Percentiles rank a stretch among this genome's conserved stretches.
phyloP scores from a whole-genome alignment of 2,888 invertebrate species.

The Melipona bicolor region DNA sequence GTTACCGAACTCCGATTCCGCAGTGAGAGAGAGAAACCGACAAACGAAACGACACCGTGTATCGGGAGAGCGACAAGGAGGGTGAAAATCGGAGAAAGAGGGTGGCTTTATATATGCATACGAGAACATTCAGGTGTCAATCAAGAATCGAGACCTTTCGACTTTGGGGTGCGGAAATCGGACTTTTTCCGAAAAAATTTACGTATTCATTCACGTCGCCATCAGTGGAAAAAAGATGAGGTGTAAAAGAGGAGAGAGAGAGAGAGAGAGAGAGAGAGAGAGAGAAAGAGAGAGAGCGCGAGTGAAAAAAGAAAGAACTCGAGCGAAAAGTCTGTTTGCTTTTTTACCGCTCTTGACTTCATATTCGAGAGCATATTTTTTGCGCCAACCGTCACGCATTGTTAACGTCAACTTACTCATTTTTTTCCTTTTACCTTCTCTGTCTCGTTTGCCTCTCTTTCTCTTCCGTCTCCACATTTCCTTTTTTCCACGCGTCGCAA shows the following conservation, averaged over 20 bases:
- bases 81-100: slow-evolving; percentile 43
- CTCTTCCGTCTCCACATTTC: slow-evolving; percentile 21
- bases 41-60: slow-evolving; percentile 33
- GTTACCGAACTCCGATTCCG: slow-evolving; percentile 72
- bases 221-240: slow-evolving; percentile 42
- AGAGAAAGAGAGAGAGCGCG: slow-evolving; percentile 33
- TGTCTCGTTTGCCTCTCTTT: slow-evolving; percentile 20
- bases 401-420: slow-evolving; percentile 73
- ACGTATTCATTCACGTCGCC: slow-evolving; percentile 68
- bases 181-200: slow-evolving; percentile 72
- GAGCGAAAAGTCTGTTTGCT: slow-evolving; percentile 75
- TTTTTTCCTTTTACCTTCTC: slow-evolving; percentile 24
- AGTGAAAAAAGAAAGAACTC: slow-evolving; percentile 47
- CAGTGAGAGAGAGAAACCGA: slow-evolving; percentile 61
- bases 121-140: slow-evolving; percentile 79
- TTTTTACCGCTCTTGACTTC: slow-evolving; percentile 76
- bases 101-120: slow-evolving; percentile 76
- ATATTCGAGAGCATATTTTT: slow-evolving; percentile 75
- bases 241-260: slow-evolving; percentile 13
- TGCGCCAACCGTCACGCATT: slow-evolving; percentile 78
- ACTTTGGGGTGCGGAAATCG: slow-evolving; percentile 63
- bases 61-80: slow-evolving; percentile 11
- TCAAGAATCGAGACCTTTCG: slow-evolving; percentile 69
- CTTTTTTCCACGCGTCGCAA: slow-evolving; percentile 26
- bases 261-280: slow-evolving; percentile 46